A percentile compares a stretch with the other conserved stretches of the same genome.
Evolutionary conservation across 2,113 vertebrate genomes (phyloP).

Genomic region (Misgurnus anguillicaudatus): DNA sequence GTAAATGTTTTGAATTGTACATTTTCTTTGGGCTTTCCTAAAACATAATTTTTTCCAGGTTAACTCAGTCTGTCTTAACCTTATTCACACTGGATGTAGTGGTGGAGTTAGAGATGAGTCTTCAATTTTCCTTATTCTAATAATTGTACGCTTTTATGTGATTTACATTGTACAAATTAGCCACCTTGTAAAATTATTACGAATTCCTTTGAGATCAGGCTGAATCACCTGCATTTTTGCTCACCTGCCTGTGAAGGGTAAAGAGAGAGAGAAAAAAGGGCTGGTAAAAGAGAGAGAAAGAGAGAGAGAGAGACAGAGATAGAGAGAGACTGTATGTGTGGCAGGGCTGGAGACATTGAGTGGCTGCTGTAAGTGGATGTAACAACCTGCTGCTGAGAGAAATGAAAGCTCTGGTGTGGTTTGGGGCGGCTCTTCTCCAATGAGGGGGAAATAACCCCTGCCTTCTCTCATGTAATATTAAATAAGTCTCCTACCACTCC

Average conservation of each 20-base stretch:
- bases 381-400: conserved; percentile 48
- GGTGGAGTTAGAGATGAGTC: no score
- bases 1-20: no score
- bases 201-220: not conserved
- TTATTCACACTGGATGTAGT: no score
- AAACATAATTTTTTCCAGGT: no score
- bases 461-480: conserved; percentile 89
- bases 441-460: conserved; percentile 76
- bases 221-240: not conserved
- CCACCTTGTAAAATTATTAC: no score
- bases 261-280: no score
- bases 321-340: not conserved
- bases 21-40: no score
- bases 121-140: no score
- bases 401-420: conserved; percentile 45
- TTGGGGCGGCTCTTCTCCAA: conserved; percentile 57
- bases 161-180: no score
- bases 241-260: not conserved
- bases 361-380: conserved; percentile 43
- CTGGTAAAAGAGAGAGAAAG: not conserved
- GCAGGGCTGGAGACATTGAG: conserved; percentile 16
- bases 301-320: not conserved
- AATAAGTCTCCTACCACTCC: conserved; percentile 61
- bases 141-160: no score
- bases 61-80: no score